Evolutionary conservation across 30 jellyfish, hydroid and myxozoan genomes (phyloP), one percentile per base, ranked within the genome.

Genomic region (Calvadosia cruxmelitensis): DNA sequence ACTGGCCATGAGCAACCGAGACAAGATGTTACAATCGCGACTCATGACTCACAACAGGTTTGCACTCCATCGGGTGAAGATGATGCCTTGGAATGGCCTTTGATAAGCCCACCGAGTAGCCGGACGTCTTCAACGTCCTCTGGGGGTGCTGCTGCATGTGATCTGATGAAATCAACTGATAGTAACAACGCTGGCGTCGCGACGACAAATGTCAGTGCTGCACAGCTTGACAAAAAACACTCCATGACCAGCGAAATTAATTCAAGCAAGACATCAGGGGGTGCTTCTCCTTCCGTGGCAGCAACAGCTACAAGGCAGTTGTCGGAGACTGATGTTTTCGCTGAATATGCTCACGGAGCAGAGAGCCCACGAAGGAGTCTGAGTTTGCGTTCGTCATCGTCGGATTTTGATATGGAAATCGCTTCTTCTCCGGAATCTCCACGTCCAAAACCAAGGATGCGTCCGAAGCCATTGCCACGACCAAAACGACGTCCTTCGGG

Each of bases 391-490:
- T 42, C 57, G 57, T 5, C 20, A 20, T 42, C 57, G 57, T 42
- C 57, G 10, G 57, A 42, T 42, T 42, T 5, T 20, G 57, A 42
- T 20, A 42, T 42, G 57, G 57, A 42, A 5, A 42, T 5, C 20
- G 10, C 57, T 5, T 42, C 57, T 5, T 42, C 57, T 20, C 57
- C 20, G 10, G 57, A 42, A 42, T 42, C 57, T 10, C 57, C 57
- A 42, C 57, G 57, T 5, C 57, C 57, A 5, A 42, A 42, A 42
- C 57, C 57, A 5, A 42, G 57, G 20, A 20, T 20, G 57, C 57
- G 57, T 42, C 57, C 57, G 20, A 42, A 42, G 57, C 57, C 57
- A 42, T 42, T 42, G 20, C 57, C 57, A 42, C 57, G 57, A 20
- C 57, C 57, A 42, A 42, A 42, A 42, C 57, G 57, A 5, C 10